These are phyloP conservation scores for Brachypodius melanocephalos DNA, from an alignment of 2,113 vertebrate species.

Conservation along the genomic window DNA sequence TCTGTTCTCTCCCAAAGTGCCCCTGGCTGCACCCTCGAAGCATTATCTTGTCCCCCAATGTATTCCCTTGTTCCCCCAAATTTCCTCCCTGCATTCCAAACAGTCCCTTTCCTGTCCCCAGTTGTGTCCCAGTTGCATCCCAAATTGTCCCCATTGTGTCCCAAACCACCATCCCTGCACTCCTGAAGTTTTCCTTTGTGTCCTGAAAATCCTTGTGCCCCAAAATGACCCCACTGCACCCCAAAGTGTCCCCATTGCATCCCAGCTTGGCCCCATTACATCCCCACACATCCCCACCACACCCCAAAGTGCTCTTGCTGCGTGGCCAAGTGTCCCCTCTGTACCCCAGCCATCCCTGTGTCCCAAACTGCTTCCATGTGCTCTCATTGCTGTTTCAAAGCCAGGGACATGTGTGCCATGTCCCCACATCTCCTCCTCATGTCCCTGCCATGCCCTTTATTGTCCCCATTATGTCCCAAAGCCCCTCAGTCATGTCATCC, in stretches of 20 bases:
- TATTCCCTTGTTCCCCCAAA: too few relatives aligned
- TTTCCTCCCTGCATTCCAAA: not conserved
- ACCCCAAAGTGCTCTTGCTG: not conserved
- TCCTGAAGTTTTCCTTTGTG: not conserved
- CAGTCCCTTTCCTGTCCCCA: not conserved
- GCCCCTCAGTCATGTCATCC: accelerated
- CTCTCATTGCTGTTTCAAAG: not conserved
- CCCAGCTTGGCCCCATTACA: not conserved
- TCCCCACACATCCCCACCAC: not conserved
- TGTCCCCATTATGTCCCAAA: not conserved
- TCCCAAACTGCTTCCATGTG: not conserved
- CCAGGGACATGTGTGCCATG: accelerated
- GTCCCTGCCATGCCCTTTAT: not conserved
- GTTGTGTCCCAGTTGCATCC: not conserved
- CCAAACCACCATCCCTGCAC: not conserved
- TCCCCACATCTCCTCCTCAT: not conserved
- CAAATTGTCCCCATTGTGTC: not conserved
- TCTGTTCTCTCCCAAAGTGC: not conserved
- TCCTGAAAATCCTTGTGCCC: not conserved
- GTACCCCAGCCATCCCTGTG: not conserved
- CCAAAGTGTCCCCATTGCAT: not conserved
- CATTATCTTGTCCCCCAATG: too few relatives aligned
- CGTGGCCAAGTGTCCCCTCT: not conserved
- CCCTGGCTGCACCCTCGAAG: not conserved
- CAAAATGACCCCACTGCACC: not conserved